These are phyloP conservation scores for Netelia fuscicornis DNA, from an alignment of 2,888 invertebrate genomes.

Conservation along the genomic window DNA sequence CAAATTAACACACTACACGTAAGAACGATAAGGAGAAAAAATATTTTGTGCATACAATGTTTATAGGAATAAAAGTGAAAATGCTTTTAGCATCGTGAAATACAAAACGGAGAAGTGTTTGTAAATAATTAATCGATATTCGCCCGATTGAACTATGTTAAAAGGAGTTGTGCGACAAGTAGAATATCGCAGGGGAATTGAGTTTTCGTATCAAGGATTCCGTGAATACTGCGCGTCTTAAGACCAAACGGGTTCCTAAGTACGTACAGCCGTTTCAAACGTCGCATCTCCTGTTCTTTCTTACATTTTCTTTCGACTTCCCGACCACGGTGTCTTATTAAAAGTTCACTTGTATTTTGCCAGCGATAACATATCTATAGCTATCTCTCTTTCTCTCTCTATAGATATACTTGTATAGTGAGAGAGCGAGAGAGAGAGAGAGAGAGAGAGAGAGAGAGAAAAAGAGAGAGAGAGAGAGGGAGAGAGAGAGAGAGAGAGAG, in stretches of 20 bases:
- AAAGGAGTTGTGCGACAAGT: conserved; percentile 23
- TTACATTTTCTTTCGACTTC: conserved; percentile 50
- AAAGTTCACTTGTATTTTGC: conserved; percentile 36
- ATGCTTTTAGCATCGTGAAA: conserved; percentile 2
- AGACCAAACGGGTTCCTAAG: too few relatives aligned
- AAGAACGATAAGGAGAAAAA: neutral
- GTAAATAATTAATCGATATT: conserved; percentile 36
- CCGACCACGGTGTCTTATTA: conserved; percentile 39
- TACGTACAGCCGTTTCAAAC: neutral
- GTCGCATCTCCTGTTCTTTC: conserved; percentile 58
- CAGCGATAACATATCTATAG: neutral
- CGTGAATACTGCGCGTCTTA: neutral
- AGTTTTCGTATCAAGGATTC: conserved; percentile 40
- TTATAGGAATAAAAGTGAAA: neutral
- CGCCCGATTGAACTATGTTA: neutral
- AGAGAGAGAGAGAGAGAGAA: too few relatives aligned
- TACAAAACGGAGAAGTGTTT: conserved; percentile 5
- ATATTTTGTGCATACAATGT: neutral
- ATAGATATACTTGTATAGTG: too few relatives aligned
- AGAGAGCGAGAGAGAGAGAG: too few relatives aligned
- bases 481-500: too few relatives aligned
- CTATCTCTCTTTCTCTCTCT: too few relatives aligned
- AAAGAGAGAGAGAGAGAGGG: too few relatives aligned
- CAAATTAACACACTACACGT: neutral
- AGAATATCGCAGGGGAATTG: conserved; percentile 48